These are phyloP conservation scores for Paramormyrops kingsleyae DNA, from an alignment of 2,113 vertebrate genomes.

Conservation along the genomic window DNA sequence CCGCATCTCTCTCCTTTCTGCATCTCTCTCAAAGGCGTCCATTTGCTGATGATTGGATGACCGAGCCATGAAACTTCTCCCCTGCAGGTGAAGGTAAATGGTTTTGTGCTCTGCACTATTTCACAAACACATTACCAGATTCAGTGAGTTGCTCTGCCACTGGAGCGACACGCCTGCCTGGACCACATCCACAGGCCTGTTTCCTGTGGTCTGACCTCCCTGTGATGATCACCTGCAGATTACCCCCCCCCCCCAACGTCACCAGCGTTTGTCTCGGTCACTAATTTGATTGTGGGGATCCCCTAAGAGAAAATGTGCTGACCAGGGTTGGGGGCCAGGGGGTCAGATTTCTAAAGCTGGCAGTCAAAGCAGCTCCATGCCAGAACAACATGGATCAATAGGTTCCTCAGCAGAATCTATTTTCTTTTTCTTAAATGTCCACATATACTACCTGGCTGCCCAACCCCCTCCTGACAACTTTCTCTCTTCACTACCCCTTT, in stretches of 20 bases:
- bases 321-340: neutral
- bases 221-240: too few species aligned
- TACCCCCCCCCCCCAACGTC: neutral
- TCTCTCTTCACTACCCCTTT: neutral
- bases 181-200: too few species aligned
- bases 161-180: too few species aligned
- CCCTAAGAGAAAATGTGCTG: too few species aligned
- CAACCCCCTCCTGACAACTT: neutral
- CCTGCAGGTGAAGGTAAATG: neutral
- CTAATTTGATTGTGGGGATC: neutral
- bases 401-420: neutral
- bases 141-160: neutral
- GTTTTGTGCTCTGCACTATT: neutral
- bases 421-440: neutral
- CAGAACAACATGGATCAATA: neutral
- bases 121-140: neutral
- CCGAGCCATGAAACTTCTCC: neutral
- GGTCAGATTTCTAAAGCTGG: neutral
- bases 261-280: neutral
- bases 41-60: neutral
- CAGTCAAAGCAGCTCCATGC: neutral
- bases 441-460: neutral
- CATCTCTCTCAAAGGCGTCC: neutral
- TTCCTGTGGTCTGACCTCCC: too few species aligned
- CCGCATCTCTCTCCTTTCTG: neutral